phyloP scores from a whole-genome alignment of 2,113 vertebrate genomes.

The Ceratotherium simum region DNA sequence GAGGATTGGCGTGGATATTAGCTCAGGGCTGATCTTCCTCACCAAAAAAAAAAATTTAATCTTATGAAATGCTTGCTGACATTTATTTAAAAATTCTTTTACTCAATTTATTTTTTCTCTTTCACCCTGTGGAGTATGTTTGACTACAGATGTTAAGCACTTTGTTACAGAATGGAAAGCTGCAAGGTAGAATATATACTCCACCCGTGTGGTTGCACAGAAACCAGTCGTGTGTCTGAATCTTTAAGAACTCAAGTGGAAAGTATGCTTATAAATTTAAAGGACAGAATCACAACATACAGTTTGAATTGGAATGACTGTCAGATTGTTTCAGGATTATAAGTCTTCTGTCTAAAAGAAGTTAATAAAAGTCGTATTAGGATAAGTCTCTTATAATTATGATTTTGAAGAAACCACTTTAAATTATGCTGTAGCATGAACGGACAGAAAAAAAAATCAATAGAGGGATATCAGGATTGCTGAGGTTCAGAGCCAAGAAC shows the following conservation, averaged over 20 bases:
- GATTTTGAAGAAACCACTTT: slow-evolving; percentile 25
- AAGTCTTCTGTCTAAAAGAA: neutral
- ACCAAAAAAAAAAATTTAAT: neutral
- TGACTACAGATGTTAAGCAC: slow-evolving; percentile 31
- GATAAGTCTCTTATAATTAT: slow-evolving; percentile 14
- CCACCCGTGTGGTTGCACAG: neutral
- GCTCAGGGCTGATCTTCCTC: too few species aligned
- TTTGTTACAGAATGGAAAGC: slow-evolving; percentile 20
- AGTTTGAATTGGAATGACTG: neutral
- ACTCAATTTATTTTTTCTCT: slow-evolving; percentile 1
- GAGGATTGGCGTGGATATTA: too few species aligned
- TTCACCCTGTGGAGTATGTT: neutral
- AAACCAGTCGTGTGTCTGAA: neutral
- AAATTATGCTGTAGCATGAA: neutral
- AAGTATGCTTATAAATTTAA: slow-evolving; percentile 22
- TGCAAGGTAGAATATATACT: neutral
- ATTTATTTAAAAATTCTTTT: slow-evolving; percentile 29
- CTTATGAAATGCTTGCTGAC: slow-evolving; percentile 8
- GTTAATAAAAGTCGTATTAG: neutral
- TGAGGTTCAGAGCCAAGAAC: neutral
- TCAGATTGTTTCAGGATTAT: neutral
- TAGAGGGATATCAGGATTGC: neutral
- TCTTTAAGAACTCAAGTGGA: slow-evolving; percentile 13
- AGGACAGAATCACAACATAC: neutral
- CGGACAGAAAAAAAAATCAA: neutral